Conservation (phyloP, 2,888 invertebrate species). For the Margaritifera margaritifera region DNA sequence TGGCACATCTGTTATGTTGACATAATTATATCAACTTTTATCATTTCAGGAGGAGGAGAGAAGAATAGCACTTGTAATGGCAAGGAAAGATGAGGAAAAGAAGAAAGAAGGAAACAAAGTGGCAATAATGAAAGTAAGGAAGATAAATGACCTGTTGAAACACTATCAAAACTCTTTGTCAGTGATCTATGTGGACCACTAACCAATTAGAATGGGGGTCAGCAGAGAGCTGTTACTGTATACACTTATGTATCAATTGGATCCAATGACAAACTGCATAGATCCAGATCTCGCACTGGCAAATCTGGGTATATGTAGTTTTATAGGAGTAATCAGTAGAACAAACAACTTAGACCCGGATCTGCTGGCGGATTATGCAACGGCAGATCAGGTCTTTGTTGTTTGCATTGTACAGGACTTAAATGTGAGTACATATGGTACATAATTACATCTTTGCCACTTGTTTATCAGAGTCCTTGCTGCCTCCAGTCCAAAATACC, state of each 20-base stretch:
- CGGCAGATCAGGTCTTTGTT: too few relatives aligned
- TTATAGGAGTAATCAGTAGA: too few relatives aligned
- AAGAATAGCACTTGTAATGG: conserved; percentile 67
- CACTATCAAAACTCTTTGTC: background rate
- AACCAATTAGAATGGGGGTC: background rate
- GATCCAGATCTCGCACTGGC: background rate
- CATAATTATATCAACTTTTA: conserved; percentile 20
- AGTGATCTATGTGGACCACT: too few relatives aligned
- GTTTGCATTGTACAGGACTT: too few relatives aligned
- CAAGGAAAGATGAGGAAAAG: conserved; percentile 71
- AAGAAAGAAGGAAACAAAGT: conserved; percentile 66
- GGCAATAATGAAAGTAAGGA: conserved; percentile 66
- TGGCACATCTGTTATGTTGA: too few relatives aligned
- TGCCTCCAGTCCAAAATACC: too few relatives aligned
- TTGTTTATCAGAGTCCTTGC: too few relatives aligned
- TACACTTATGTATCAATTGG: background rate
- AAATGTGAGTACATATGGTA: too few relatives aligned
- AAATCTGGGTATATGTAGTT: background rate
- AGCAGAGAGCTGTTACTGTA: background rate
- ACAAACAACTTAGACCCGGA: too few relatives aligned
- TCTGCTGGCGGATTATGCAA: too few relatives aligned
- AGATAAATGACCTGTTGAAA: background rate
- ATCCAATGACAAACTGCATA: background rate
- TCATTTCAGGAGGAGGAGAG: conserved; percentile 69
- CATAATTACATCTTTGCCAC: too few relatives aligned